These are phyloP conservation scores for Muscicapa comitata DNA, from an alignment of 2,797 vertebrate genomes.

Conservation along the genomic window DNA sequence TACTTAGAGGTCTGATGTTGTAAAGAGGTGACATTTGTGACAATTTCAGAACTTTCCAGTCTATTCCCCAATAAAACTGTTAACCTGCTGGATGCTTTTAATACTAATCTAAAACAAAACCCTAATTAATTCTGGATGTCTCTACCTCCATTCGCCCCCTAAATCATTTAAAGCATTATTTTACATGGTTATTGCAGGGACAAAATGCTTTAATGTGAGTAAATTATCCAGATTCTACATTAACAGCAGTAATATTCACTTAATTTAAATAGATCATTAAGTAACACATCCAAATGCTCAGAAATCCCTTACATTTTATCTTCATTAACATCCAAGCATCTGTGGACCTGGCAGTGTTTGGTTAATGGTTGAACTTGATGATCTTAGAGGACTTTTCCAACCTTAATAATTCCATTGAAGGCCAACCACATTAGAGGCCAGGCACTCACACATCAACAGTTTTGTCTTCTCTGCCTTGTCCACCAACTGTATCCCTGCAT, in stretches of 20 bases:
- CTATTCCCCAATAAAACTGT: background rate
- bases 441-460: rapidly evolving
- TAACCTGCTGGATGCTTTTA: background rate
- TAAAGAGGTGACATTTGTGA: background rate
- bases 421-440: background rate
- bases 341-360: background rate
- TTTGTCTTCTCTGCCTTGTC: background rate
- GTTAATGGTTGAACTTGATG: background rate
- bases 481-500: rapidly evolving
- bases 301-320: background rate
- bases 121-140: background rate
- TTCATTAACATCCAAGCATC: background rate
- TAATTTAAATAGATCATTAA: background rate
- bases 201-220: background rate
- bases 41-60: background rate
- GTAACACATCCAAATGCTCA: background rate
- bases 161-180: background rate
- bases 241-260: background rate
- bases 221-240: background rate
- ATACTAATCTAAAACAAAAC: background rate
- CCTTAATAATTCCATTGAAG: background rate
- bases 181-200: background rate
- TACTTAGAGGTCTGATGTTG: background rate
- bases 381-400: background rate
- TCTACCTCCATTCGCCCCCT: background rate